These are phyloP conservation scores for Scaptomyza cyrtandrae DNA, from an alignment of 2,888 invertebrate genomes.

Conservation along the genomic window DNA sequence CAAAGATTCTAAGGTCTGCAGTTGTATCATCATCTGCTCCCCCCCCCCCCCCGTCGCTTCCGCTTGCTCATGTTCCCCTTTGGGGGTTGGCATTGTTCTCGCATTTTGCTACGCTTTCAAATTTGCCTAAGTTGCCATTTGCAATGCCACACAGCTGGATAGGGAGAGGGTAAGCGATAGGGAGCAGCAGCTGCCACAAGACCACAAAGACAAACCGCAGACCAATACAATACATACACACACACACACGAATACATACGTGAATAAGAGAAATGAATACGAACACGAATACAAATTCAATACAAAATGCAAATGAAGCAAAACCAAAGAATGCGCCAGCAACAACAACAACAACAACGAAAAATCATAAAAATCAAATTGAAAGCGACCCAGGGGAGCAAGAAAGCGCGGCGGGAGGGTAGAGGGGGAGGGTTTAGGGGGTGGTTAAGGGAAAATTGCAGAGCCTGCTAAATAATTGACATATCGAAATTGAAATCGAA, in stretches of 20 bases:
- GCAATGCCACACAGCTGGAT: constrained; percentile 12
- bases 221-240: neutral
- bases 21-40: too few species aligned
- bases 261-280: constrained; percentile 46
- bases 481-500: constrained; percentile 59
- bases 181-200: constrained; percentile 59
- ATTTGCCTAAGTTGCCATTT: constrained; percentile 77
- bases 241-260: constrained; percentile 16
- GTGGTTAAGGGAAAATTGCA: neutral
- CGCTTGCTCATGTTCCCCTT: constrained; percentile 3
- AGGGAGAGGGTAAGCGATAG: neutral
- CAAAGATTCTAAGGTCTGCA: neutral
- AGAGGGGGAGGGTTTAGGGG: constrained; percentile 1
- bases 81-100: constrained; percentile 38
- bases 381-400: constrained; percentile 58
- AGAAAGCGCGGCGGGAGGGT: neutral
- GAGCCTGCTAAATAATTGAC: constrained; percentile 54
- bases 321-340: constrained; percentile 56
- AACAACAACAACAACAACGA: neutral
- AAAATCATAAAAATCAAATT: constrained; percentile 73
- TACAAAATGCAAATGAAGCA: constrained; percentile 77
- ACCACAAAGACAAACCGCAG: constrained; percentile 57
- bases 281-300: constrained; percentile 61
- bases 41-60: too few species aligned
- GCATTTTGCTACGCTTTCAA: constrained; percentile 58